Evolutionary conservation across 2,888 invertebrate species (phyloP), one percentile per base, ranked within the genome.

Genomic region (Agrilus mali): DNA sequence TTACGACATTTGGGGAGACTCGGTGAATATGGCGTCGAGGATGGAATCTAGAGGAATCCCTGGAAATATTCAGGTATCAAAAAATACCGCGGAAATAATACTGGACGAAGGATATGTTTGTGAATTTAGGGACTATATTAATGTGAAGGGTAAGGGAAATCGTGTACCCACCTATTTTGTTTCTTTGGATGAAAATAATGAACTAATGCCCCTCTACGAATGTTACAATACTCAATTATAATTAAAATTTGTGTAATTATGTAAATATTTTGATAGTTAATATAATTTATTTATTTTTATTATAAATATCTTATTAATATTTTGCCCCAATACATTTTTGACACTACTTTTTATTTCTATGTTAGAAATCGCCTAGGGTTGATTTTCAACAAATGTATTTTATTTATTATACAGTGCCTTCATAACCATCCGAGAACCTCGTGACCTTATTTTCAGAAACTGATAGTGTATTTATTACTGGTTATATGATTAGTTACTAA

Each of bases 1-100:
- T 37, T 95, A 94, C 63, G 95, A 96, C 62, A 92, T 95, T 58
- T 96, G 95, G 94, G 95, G 95, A 0, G 87, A 95, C 65, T 86
- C 94, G 0, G 95, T 95, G 0, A 96, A 96, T 66, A 86, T 96
- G 78, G 93, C 96, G 3, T 92, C 93, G 1, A 74, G 96, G 56
- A 93, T 96, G 93, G 95, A 95, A 60, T 88, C 88, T 1, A 89
- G 87, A 2, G 95, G 95, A 7, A 71, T 81, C 50, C 73, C 81
- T 2, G 84, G 86, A 35, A 75, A 76, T 63, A 86, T 88, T 55
- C 87, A 88, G 68, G 50, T 59, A 2, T 82, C 85, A 20, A 76
- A 80, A 59, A 77, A 80, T 41, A 86, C 86, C 0, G 84, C 86
- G 0, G 60, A 71, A 7, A 74, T 82, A 38, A 64, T 86, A 45